Conservation (phyloP, 2,797 vertebrate species). For the Emys orbicularis region DNA sequence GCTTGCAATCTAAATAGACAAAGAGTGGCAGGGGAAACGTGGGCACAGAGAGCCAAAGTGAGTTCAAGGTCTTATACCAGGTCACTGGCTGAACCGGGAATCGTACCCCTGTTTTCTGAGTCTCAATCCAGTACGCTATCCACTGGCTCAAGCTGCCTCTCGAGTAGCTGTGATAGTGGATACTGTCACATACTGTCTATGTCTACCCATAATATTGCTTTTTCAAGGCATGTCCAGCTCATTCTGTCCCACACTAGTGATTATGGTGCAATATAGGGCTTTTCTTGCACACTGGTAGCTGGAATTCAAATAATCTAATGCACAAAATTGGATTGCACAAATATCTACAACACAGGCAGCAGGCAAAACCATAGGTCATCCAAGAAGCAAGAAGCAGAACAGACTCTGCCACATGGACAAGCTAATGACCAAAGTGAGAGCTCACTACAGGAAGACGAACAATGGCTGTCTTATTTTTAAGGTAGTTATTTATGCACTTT, state of each 20-base stretch:
- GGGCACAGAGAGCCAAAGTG: neutral
- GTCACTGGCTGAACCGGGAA: neutral
- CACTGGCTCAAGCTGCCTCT: neutral
- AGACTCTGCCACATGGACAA: accelerated
- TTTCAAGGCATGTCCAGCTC: neutral
- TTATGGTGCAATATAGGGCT: neutral
- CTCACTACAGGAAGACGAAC: accelerated
- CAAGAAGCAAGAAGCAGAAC: neutral
- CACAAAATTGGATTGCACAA: neutral
- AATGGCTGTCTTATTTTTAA: neutral
- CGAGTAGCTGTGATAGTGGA: neutral
- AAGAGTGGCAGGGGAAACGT: neutral
- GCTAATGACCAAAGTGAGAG: neutral
- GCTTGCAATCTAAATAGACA: neutral
- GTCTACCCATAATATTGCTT: neutral
- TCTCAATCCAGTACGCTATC: neutral
- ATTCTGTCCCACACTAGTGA: neutral
- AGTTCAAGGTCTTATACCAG: neutral
- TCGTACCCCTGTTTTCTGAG: neutral
- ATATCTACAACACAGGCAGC: neutral
- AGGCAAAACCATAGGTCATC: slow-evolving; percentile 46
- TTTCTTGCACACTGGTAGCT: slow-evolving; percentile 23
- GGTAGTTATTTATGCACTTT: accelerated
- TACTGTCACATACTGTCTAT: accelerated
- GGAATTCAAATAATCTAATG: slow-evolving; percentile 47